Evolutionary conservation across 2,888 invertebrate genomes (phyloP).

Genomic region (Tenthredo amoena): DNA sequence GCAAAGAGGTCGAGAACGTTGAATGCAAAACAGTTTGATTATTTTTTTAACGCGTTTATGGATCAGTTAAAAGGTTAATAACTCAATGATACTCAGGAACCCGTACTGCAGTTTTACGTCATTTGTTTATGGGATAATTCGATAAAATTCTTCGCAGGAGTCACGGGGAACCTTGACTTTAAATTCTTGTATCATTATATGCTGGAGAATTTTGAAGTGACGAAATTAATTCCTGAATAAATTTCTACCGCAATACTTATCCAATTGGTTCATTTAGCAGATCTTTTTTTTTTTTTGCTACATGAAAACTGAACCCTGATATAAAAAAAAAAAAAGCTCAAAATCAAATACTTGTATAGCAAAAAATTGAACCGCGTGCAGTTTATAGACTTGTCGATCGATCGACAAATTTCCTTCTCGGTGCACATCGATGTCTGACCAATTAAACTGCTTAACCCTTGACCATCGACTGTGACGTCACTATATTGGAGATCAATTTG

Average conservation of each 20-base stretch:
- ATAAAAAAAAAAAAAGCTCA: background rate
- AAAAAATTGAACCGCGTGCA: background rate
- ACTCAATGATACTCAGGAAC: background rate
- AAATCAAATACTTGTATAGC: background rate
- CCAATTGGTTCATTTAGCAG: background rate
- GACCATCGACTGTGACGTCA: constrained; percentile 56
- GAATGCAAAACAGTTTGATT: constrained; percentile 38
- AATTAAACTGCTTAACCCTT: constrained; percentile 28
- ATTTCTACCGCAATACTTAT: background rate
- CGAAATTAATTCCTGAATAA: background rate
- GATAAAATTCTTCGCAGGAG: constrained; percentile 36
- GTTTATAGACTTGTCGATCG: background rate
- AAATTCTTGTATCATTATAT: constrained; percentile 8
- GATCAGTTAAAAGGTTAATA: constrained; percentile 33
- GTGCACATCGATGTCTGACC: constrained; percentile 11
- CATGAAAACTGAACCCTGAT: background rate
- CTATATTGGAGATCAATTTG: constrained; percentile 48
- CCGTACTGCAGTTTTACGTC: background rate
- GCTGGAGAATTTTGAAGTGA: background rate
- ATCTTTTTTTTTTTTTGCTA: no score
- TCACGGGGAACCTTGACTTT: background rate
- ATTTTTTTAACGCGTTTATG: background rate
- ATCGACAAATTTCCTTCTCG: background rate
- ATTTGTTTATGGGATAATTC: background rate
- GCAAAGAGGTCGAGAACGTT: background rate